Evolutionary conservation across 1,140 invertebrate genomes (phyloP).

Genomic region (Drosophila pruinosa): DNA sequence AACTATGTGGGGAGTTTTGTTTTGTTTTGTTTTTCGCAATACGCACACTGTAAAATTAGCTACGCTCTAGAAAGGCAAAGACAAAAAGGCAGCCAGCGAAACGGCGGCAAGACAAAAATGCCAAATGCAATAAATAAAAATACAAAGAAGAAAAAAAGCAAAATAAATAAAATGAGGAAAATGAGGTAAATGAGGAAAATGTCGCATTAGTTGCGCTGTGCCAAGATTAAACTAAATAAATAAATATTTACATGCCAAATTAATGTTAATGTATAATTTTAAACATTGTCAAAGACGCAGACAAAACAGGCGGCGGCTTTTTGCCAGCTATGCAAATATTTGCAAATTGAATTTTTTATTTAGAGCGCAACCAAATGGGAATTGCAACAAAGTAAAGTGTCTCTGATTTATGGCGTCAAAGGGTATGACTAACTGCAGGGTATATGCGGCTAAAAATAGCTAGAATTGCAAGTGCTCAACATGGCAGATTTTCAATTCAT

Average conservation of each 20-base stretch:
- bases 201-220: slow-evolving; percentile 18
- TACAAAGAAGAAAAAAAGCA: neutral
- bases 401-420: neutral
- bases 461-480: neutral
- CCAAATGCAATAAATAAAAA: slow-evolving; percentile 12
- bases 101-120: slow-evolving; percentile 26
- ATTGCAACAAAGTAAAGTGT: slow-evolving; percentile 28
- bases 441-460: neutral
- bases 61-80: slow-evolving; percentile 53
- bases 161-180: neutral
- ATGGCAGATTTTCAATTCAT: no score
- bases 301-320: neutral
- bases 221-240: slow-evolving; percentile 49
- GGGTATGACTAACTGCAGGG: neutral
- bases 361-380: slow-evolving; percentile 50
- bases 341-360: slow-evolving; percentile 41
- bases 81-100: slow-evolving; percentile 36
- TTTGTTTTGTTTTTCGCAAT: no score
- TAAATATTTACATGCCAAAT: slow-evolving; percentile 65
- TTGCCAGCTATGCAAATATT: slow-evolving; percentile 23
- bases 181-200: neutral
- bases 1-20: no score
- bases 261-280: slow-evolving; percentile 52
- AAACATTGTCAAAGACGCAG: slow-evolving; percentile 42
- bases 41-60: slow-evolving; percentile 55